Evolutionary conservation across 2,797 vertebrate genomes (phyloP), one percentile per base, ranked within the genome.

Genomic region (Arctocebus calabarensis): DNA sequence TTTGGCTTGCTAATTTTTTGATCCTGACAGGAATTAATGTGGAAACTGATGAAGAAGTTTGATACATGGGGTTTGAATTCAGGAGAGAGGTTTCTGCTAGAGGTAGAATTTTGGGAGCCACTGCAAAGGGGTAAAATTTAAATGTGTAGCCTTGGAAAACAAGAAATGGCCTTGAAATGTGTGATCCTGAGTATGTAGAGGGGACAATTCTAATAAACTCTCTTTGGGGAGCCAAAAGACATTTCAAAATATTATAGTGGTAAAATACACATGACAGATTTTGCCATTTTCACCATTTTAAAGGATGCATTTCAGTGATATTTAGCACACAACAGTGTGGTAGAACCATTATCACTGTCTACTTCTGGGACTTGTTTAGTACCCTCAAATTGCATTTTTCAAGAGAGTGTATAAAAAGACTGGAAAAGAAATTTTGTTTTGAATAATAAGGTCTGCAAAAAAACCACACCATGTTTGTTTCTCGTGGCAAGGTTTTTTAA

Each of bases 361-460:
- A 74, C 25, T 79, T 96, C 43, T 74, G 95, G 64, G 87, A 94
- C 43, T 52, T 94, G 93, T 92, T 93, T 40, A 95, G 71, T 45
- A 62, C 66, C 70, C 43, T 34, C 84, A 92, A 90, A 70, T 57
- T 85, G 45, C 4, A 45, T 83, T 90, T 96, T 95, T 8, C n/a
- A 94, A 86, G 59, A 85, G 82, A 93, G 29, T 37, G 88, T 90
- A 95, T 79, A 86, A 86, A 94, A 95, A 77, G 43, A 88, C 43
- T 84, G 34, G 45, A 82, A 90, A 94, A 94, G 20, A 90, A 84
- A 61, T 90, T 96, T 84, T 79, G 19, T 75, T 93, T 37, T 94
- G 29, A 62, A 87, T 93, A 84, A 84, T 83, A 91, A 81, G 19
- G 13, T 52, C 29, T 84, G 32, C 91, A 92, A 62, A 52, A 23